Percentiles rank a stretch among this genome's conserved stretches.
These are phyloP conservation scores for Marmota flaviventris DNA, from an alignment of 2,113 vertebrate genomes.

Conservation along the genomic window DNA sequence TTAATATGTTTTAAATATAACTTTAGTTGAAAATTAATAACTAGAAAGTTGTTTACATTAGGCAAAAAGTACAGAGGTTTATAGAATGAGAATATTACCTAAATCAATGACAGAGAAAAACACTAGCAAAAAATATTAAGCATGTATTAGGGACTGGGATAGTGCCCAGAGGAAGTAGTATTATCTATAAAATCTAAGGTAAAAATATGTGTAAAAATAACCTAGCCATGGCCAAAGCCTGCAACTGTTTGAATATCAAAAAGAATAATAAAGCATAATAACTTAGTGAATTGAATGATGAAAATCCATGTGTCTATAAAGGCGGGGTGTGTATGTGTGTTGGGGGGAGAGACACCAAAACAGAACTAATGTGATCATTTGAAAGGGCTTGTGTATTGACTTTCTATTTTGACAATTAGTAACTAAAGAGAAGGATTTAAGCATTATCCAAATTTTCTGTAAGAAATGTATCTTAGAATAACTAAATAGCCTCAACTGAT, in stretches of 20 bases:
- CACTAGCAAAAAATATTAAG: background rate
- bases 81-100: background rate
- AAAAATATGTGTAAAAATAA: background rate
- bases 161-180: background rate
- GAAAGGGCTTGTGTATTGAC: background rate
- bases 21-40: background rate
- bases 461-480: conserved; percentile 27
- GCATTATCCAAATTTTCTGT: background rate
- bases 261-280: conserved; percentile 18
- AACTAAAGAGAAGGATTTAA: conserved; percentile 8
- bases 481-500: background rate
- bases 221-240: background rate
- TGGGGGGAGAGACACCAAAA: background rate
- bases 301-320: background rate
- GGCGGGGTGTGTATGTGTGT: too few species aligned
- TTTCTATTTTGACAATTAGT: background rate
- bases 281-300: background rate
- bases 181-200: conserved; percentile 3
- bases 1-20: background rate
- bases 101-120: background rate
- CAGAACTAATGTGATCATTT: background rate
- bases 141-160: background rate
- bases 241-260: background rate
- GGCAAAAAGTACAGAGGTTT: background rate
- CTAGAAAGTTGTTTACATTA: background rate